Conservation (phyloP, 2,888 invertebrate genomes). For the Metacarcinus magister region DNA sequence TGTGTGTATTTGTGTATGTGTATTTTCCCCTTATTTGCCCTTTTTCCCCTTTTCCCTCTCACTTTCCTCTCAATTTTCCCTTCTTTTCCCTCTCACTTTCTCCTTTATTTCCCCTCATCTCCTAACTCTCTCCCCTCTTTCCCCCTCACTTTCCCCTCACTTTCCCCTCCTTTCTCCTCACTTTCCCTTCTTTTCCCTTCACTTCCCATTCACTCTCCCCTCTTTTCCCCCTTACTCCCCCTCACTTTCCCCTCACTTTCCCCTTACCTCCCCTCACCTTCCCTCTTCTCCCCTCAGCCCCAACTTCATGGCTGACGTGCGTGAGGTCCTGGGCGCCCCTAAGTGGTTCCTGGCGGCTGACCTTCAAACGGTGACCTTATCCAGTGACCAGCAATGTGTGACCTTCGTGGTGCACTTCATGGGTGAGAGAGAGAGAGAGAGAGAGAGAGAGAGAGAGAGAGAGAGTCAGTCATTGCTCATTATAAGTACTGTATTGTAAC, state of each 20-base stretch:
- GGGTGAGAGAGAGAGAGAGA: slow-evolving; percentile 85
- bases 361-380: slow-evolving; percentile 90
- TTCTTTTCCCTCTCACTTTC: background rate
- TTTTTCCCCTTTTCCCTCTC: background rate
- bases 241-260: background rate
- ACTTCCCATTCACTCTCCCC: background rate
- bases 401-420: slow-evolving; percentile 94
- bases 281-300: slow-evolving; percentile 86
- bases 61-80: background rate
- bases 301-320: slow-evolving; percentile 92
- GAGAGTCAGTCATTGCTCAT: background rate
- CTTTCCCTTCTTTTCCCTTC: background rate
- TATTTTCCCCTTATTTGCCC: background rate
- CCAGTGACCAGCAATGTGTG: slow-evolving; percentile 92
- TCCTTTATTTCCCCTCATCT: background rate
- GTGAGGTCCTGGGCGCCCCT: slow-evolving; percentile 93
- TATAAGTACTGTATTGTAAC: background rate
- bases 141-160: background rate
- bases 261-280: background rate
- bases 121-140: background rate
- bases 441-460: background rate
- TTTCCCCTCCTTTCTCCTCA: background rate
- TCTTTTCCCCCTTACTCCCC: background rate
- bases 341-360: slow-evolving; percentile 96
- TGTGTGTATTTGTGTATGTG: too few relatives aligned